These are phyloP conservation scores for Romanogobio albipinnatus DNA, from an alignment of 2,113 vertebrate species.

Conservation along the genomic window DNA sequence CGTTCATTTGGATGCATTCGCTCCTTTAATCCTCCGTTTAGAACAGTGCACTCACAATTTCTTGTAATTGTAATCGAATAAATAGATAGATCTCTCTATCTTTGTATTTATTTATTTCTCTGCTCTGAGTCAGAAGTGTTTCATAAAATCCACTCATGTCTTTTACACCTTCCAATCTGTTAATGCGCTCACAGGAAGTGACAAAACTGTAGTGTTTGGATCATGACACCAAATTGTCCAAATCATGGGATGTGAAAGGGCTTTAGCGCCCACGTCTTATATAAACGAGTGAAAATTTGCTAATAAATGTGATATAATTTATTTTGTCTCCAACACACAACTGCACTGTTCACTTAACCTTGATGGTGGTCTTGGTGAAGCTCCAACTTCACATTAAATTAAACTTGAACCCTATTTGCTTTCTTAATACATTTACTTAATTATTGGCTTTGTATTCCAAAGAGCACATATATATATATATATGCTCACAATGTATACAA, in stretches of 20 bases:
- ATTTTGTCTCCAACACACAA: constrained; percentile 24
- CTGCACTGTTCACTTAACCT: constrained; percentile 5
- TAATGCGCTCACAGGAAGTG: constrained; percentile 27
- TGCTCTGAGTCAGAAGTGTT: constrained; percentile 32
- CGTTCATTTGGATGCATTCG: not conserved
- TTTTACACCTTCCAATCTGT: constrained; percentile 39
- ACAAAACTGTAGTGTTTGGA: constrained; percentile 16
- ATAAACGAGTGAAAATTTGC: not conserved
- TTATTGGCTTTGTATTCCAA: not conserved
- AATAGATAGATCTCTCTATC: not conserved
- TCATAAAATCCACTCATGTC: constrained; percentile 27
- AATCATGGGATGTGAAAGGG: constrained; percentile 24
- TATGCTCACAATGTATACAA: not conserved
- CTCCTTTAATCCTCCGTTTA: not conserved
- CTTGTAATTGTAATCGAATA: constrained; percentile 24
- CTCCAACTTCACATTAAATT: not conserved
- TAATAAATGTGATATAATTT: not conserved
- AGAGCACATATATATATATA: not conserved
- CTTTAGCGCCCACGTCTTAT: constrained; percentile 33
- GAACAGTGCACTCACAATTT: not conserved
- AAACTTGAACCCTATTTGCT: not conserved
- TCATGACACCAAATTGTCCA: constrained; percentile 18
- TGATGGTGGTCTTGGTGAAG: not conserved
- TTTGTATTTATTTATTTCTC: constrained; percentile 6
- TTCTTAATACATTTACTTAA: not conserved